Conservation (phyloP, 2,888 invertebrate species). For the Crioceris asparagi region DNA sequence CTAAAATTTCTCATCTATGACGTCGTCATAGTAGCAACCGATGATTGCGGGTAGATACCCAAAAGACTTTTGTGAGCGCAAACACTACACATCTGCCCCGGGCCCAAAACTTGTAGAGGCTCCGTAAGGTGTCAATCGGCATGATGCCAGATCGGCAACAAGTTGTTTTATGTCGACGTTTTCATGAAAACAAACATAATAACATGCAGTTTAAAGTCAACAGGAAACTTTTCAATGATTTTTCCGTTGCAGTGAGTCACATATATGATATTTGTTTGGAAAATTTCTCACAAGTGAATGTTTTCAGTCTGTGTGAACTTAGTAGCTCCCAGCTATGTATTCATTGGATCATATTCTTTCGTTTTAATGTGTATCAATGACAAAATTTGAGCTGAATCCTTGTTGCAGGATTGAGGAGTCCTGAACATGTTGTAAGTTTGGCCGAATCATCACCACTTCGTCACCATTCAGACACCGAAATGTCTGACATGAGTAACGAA, state of each 20-base stretch:
- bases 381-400: background rate
- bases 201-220: background rate
- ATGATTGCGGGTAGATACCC: too few relatives aligned
- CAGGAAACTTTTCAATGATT: background rate
- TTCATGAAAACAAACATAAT: background rate
- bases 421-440: slow-evolving; percentile 36
- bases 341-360: too few relatives aligned
- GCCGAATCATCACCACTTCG: too few relatives aligned
- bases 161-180: slow-evolving; percentile 18
- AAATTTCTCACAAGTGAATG: too few relatives aligned
- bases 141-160: slow-evolving; percentile 35
- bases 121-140: slow-evolving; percentile 35
- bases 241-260: background rate
- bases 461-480: slow-evolving; percentile 21
- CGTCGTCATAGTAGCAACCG: too few relatives aligned
- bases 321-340: too few relatives aligned
- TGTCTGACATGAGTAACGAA: slow-evolving; percentile 32
- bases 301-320: too few relatives aligned
- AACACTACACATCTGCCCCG: too few relatives aligned
- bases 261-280: too few relatives aligned
- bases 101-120: slow-evolving; percentile 27
- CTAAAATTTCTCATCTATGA: too few relatives aligned
- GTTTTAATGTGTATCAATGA: background rate
- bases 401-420: slow-evolving; percentile 35
- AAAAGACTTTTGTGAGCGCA: too few relatives aligned